These are phyloP conservation scores for Gambusia affinis DNA, from an alignment of 2,113 vertebrate genomes.

Conservation along the genomic window DNA sequence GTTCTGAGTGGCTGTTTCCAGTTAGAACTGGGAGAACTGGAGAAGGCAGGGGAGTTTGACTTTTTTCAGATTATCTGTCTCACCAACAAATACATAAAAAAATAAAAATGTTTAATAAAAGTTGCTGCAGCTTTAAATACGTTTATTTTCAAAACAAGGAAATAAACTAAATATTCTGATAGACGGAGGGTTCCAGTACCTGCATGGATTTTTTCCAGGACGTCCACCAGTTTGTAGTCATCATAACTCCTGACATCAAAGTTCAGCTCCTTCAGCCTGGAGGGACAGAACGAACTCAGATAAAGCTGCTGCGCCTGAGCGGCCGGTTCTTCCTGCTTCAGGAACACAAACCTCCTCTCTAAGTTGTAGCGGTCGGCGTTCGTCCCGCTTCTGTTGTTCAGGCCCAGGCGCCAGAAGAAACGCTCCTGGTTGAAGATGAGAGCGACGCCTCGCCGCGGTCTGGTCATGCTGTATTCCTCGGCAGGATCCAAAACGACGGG, in stretches of 20 bases:
- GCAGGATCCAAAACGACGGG: slow-evolving; percentile 77
- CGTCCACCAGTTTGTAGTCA: slow-evolving; percentile 78
- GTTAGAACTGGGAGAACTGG: too few relatives aligned
- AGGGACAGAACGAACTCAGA: background rate
- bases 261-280: slow-evolving; percentile 82
- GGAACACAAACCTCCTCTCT: slow-evolving; percentile 75
- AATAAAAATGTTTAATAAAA: background rate
- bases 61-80: background rate
- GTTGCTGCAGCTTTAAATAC: too few relatives aligned
- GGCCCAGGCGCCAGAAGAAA: slow-evolving; percentile 85
- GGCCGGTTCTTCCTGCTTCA: too few relatives aligned
- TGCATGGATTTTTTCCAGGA: slow-evolving; percentile 77
- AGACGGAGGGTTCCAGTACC: slow-evolving; percentile 67
- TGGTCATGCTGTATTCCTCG: slow-evolving; percentile 89
- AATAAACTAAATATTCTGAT: background rate
- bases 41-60: too few relatives aligned
- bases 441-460: slow-evolving; percentile 85
- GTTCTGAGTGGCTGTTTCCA: too few relatives aligned
- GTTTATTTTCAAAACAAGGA: background rate
- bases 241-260: slow-evolving; percentile 88
- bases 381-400: slow-evolving; percentile 83
- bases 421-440: slow-evolving; percentile 95
- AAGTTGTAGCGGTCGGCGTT: slow-evolving; percentile 84
- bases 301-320: too few relatives aligned
- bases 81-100: too few relatives aligned